Conservation (phyloP, 2,113 vertebrate genomes). For the Promerops cafer region DNA sequence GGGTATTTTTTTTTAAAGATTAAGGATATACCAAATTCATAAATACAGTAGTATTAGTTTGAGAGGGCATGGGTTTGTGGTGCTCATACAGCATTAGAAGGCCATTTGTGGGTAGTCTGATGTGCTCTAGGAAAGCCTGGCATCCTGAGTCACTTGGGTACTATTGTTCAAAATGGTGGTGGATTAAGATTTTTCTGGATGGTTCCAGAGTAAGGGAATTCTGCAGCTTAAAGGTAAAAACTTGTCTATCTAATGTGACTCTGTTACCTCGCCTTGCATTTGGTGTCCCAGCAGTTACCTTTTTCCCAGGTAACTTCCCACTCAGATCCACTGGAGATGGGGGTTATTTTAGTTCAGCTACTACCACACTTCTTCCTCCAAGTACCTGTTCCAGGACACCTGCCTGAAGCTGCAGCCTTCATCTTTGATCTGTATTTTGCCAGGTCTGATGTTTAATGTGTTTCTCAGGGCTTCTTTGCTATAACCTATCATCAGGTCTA, state of each 20-base stretch:
- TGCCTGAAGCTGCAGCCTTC: not conserved
- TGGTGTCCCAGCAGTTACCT: not conserved
- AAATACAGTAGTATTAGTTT: not conserved
- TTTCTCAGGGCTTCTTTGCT: not conserved
- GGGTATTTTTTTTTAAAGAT: not conserved
- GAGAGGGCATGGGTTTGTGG: not conserved
- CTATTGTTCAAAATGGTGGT: not conserved
- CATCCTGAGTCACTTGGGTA: rapidly evolving
- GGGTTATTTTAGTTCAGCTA: not conserved
- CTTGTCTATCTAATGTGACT: not conserved
- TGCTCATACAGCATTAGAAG: not conserved
- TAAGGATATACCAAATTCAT: not conserved
- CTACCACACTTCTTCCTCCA: not conserved
- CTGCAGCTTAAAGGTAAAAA: not conserved
- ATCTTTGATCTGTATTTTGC: not conserved
- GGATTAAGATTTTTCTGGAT: not conserved
- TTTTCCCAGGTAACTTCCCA: not conserved
- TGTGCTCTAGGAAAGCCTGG: not conserved
- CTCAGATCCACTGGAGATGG: not conserved
- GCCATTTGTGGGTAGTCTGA: not conserved
- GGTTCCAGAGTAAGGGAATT: not conserved
- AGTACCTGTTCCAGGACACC: rapidly evolving
- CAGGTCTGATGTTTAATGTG: not conserved
- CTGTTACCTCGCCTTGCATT: not conserved
- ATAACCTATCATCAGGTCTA: not conserved